Base-by-base conservation (phyloP, 2,888 invertebrate genomes). In the Nomada lathburiana region DNA sequence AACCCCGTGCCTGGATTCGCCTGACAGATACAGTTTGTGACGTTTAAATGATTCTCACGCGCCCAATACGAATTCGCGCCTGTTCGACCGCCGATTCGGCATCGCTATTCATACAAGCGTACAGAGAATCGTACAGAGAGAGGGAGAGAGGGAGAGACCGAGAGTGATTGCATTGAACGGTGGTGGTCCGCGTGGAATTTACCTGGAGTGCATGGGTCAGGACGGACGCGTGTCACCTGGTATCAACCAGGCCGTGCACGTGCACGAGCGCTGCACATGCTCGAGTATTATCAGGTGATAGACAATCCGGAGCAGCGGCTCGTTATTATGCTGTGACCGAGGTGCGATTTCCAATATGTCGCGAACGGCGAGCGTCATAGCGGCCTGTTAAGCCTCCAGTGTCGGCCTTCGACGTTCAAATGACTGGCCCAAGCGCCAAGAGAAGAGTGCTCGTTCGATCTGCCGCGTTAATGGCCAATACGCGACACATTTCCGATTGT, bases 301-400 rank as follows among this genome's bases (percentile, higher is more conserved):
- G 91, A 90, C 87, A 91, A 91, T 90, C 84, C 85, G 86, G 85
- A 80, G 79, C 85, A 86, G 80, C 83, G 86, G 80, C 83, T 87
- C 86, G 89, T 90, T 90, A 88, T 88, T 90, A 90, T 88, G 88
- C 85, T 53, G 70, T 59, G 78, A 75, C 73, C 59, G 63, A 11
- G 13, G 26, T 69, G 80, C 84, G 84, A 88, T 83, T 86, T 85
- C 82, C 86, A 79, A 88, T 83, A 80, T 60, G 72, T 68, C 67
- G 62, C 73, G 73, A 79, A 44, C 53, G 26, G 18, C 29, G 53
- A 29, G 20, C 81, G 80, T 83, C 85, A 79, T 11, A 65, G 53
- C 60, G 47, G 44, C 47, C 52, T 36, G 64, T 75, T 59, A 44
- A 79, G 75, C 68, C 74, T 63, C 74, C 63, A 59, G 74, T 62